Evolutionary conservation across 1,140 invertebrate species (phyloP).

Genomic region (Rhizoglyphus robini): DNA sequence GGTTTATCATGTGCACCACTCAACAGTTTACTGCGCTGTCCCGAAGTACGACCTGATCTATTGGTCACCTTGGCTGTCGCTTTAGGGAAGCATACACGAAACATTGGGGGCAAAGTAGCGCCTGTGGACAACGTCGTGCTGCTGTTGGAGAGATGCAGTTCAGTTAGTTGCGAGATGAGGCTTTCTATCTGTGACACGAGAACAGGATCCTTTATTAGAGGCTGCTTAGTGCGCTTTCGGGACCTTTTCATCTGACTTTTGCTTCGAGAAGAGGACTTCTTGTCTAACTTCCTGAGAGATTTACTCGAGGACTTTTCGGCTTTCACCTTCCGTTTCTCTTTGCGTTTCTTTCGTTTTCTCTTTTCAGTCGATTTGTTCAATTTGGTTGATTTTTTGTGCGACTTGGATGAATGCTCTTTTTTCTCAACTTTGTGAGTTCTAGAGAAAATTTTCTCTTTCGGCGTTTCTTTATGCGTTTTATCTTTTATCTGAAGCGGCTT

Average conservation of each 20-base stretch:
- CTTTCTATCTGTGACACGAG: not conserved
- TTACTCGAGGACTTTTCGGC: not conserved
- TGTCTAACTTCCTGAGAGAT: not conserved
- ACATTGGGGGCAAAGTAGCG: not conserved
- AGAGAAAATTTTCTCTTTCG: too few relatives aligned
- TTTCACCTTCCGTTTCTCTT: not conserved
- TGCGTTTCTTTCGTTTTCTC: too few relatives aligned
- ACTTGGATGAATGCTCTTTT: too few relatives aligned
- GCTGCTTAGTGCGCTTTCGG: constrained; percentile 33
- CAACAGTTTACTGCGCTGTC: not conserved
- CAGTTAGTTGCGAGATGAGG: not conserved
- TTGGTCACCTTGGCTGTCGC: not conserved
- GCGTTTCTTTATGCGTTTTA: too few relatives aligned
- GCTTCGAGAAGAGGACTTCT: not conserved
- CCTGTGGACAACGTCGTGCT: not conserved
- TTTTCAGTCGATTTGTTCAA: too few relatives aligned
- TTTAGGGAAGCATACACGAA: not conserved
- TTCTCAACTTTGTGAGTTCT: too few relatives aligned
- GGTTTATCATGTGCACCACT: not conserved
- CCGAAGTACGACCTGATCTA: not conserved
- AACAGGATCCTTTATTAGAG: constrained; percentile 37
- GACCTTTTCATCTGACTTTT: not conserved
- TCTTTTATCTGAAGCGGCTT: too few relatives aligned
- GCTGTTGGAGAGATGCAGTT: constrained; percentile 11
- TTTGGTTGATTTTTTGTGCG: too few relatives aligned